These are phyloP conservation scores for Choloepus didactylus DNA, from an alignment of 2,797 vertebrate species.

Conservation along the genomic window DNA sequence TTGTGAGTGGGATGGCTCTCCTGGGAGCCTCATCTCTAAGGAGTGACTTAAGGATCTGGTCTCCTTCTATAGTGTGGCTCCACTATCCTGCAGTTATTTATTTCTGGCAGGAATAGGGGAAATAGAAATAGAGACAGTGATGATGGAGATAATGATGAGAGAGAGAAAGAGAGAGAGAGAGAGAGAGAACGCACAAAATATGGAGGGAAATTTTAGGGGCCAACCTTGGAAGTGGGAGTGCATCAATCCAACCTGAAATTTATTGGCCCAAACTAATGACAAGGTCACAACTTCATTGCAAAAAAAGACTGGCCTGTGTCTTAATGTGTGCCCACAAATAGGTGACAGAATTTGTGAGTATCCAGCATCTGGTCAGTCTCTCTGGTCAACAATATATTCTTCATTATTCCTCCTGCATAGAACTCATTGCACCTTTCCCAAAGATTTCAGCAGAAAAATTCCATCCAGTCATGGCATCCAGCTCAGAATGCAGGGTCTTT, in stretches of 20 bases:
- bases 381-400: background rate
- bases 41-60: background rate
- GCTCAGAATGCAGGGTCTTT: background rate
- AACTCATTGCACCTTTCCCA: background rate
- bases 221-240: background rate
- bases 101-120: background rate
- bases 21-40: background rate
- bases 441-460: background rate
- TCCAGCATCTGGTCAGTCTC: background rate
- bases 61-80: background rate
- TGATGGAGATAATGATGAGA: too few species aligned
- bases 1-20: background rate
- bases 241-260: background rate
- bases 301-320: background rate
- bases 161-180: background rate
- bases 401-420: background rate
- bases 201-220: background rate
- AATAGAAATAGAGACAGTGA: background rate
- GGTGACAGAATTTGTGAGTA: background rate
- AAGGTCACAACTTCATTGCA: background rate
- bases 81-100: slow-evolving; percentile 22
- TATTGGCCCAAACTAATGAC: background rate
- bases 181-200: background rate
- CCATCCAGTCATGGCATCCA: background rate
- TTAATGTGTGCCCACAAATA: background rate